Evolutionary conservation across 1,140 invertebrate species (phyloP), one percentile per base, ranked within the genome.

Genomic region (Achatina immaculata): DNA sequence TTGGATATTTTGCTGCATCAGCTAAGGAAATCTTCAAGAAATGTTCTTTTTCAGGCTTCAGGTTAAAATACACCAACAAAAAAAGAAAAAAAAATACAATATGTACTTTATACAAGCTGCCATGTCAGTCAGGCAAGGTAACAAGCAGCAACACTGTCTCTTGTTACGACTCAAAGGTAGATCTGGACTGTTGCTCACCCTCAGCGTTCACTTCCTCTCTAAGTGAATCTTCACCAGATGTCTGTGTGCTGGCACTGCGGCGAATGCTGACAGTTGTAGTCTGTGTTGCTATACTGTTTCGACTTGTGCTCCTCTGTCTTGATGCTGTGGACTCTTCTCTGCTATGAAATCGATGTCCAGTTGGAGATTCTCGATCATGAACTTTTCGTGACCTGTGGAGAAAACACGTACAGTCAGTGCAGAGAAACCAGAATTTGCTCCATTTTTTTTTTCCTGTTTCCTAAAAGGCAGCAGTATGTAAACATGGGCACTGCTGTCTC

Each of bases 191-290:
- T 4, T 42, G 21, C 24, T 71, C 42, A 24, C 40, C 42, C 21
- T 40, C 68, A 7, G 21, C 4, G 6, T 42, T 21, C 21, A 71
- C 24, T 4, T 62, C 58, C 28, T 62, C 58, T 28, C 58, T 62
- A 3, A 55, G 16, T 55, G 48, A 16, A 14, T 72, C 38, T 11
- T 43, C 68, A 19, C 38, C 45, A 1, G 7, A 24, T 40, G 86
- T 87, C 76, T 87, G 86, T 24, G 86, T 87, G 66, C 82, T 82
- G 21, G 85, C 81, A 16, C 82, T 82, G n/a, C 85, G 83, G 16
- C 83, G 80, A 21, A 87, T 84, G 24, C 83, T 82, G 11, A 81
- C 73, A 7, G 73, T 82, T 36, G 75, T 77, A 6, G 85, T 87
- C 79, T 87, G 86, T n/a, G 86, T 87, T 31, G 83, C 83, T 19